Conservation (phyloP, 2,888 invertebrate species). For the Isoperla grammatica region DNA sequence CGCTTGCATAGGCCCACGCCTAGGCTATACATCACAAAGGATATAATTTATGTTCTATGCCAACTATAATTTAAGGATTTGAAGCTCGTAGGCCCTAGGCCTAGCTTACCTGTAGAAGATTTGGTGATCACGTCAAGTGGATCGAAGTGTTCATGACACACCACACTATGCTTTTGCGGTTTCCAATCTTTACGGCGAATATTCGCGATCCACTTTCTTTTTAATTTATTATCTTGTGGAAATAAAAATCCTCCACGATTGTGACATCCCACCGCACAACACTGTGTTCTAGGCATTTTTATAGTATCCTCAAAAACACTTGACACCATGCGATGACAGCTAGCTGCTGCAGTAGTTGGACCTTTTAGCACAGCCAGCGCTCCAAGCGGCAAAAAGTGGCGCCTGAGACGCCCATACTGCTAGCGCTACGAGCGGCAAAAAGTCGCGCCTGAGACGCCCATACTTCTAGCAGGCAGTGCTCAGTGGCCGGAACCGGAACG, state of each 20-base stretch:
- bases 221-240: background rate
- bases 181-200: background rate
- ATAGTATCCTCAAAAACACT: too few relatives aligned
- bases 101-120: background rate
- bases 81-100: too few relatives aligned
- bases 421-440: too few relatives aligned
- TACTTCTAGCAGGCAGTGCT: too few relatives aligned
- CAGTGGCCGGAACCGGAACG: too few relatives aligned
- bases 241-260: background rate
- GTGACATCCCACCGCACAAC: background rate
- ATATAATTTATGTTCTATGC: too few relatives aligned
- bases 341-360: too few relatives aligned
- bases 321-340: too few relatives aligned
- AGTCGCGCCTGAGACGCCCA: too few relatives aligned
- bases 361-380: background rate
- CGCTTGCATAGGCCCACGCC: too few relatives aligned
- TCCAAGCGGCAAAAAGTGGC: background rate
- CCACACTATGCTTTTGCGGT: background rate
- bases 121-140: background rate
- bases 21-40: too few relatives aligned
- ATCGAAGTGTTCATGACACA: background rate
- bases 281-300: background rate
- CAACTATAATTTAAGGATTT: too few relatives aligned
- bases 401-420: background rate
- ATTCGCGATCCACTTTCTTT: background rate